These are phyloP conservation scores for Anarsia innoxiella DNA, from an alignment of 2,888 invertebrate genomes.

Conservation along the genomic window DNA sequence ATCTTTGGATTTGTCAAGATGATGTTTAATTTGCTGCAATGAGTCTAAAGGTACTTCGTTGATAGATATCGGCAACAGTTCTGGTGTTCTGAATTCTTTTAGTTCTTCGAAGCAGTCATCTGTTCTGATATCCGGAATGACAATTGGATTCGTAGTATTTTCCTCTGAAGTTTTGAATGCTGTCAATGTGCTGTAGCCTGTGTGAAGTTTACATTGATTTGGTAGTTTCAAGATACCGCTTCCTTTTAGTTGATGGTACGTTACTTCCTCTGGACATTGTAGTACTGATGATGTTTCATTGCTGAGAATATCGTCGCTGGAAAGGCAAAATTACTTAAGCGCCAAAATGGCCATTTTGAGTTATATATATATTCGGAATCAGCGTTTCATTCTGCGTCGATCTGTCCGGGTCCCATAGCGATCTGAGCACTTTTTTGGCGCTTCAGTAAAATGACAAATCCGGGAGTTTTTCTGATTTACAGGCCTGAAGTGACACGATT, in stretches of 20 bases:
- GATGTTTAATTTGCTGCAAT: slow-evolving; percentile 14
- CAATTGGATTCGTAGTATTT: slow-evolving; percentile 18
- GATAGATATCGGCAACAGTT: slow-evolving; percentile 18
- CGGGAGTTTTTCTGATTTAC: no score
- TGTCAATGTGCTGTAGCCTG: slow-evolving; percentile 19
- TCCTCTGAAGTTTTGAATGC: slow-evolving; percentile 14
- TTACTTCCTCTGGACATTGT: no score
- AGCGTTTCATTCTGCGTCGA: no score
- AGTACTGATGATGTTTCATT: no score
- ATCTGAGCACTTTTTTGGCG: no score
- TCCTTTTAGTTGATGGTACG: slow-evolving; percentile 16
- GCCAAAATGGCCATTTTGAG: no score
- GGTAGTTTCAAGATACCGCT: slow-evolving; percentile 17
- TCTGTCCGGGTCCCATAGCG: no score
- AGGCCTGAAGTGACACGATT: no score
- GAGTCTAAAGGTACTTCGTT: slow-evolving; percentile 18
- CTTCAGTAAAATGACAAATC: no score
- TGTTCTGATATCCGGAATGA: slow-evolving; percentile 18
- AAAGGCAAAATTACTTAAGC: no score
- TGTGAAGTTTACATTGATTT: slow-evolving; percentile 19
- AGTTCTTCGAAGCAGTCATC: slow-evolving; percentile 17
- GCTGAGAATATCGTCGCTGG: no score
- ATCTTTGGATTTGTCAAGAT: slow-evolving; percentile 14
- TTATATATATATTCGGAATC: no score
- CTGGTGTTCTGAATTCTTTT: slow-evolving; percentile 6